Percentiles rank a stretch among this genome's conserved stretches.
Conservation (phyloP, 2,888 invertebrate genomes). For the Habrosyne pyritoides region DNA sequence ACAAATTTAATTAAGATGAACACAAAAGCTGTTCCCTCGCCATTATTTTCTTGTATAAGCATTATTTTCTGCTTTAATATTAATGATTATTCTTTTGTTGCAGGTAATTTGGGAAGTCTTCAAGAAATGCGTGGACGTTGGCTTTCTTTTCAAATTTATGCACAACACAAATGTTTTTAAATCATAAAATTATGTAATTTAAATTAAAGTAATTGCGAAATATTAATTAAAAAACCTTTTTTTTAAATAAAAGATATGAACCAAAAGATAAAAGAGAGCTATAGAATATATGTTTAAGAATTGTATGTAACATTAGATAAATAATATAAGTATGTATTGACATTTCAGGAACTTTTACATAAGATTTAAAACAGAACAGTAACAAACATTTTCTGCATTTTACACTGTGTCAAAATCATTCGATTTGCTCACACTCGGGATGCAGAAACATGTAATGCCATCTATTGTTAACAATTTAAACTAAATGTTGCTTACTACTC, state of each 20-base stretch:
- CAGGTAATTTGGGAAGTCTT: slow-evolving; percentile 32
- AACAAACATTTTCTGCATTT: slow-evolving; percentile 47
- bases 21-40: slow-evolving; percentile 19
- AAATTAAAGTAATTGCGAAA: too few species aligned
- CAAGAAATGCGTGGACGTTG: background rate
- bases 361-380: background rate
- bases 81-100: slow-evolving; percentile 42
- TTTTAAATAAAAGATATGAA: too few species aligned
- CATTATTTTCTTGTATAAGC: slow-evolving; percentile 24
- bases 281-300: too few species aligned
- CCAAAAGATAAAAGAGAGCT: too few species aligned
- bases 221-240: too few species aligned
- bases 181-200: too few species aligned
- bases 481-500: slow-evolving; percentile 33
- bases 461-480: slow-evolving; percentile 27
- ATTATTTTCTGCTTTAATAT: slow-evolving; percentile 24
- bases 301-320: too few species aligned
- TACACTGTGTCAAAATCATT: slow-evolving; percentile 33
- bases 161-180: too few species aligned
- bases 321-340: too few species aligned
- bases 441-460: slow-evolving; percentile 48
- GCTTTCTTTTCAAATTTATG: too few species aligned
- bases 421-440: slow-evolving; percentile 37
- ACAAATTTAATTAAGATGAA: slow-evolving; percentile 43
- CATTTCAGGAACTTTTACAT: background rate